Conservation (phyloP, 2,113 vertebrate genomes). For the Channa maculata region DNA sequence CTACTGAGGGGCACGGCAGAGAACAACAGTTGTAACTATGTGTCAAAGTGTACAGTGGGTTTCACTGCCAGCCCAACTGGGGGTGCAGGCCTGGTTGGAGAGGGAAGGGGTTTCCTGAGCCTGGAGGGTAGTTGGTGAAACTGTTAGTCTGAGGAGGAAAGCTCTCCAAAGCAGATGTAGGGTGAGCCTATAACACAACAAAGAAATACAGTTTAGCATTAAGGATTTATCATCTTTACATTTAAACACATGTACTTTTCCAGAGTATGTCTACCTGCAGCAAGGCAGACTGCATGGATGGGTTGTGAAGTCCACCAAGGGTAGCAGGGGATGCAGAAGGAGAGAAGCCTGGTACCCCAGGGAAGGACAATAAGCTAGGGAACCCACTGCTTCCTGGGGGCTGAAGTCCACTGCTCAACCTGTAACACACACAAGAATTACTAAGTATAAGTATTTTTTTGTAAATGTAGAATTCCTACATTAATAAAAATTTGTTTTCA, state of each 20-base stretch:
- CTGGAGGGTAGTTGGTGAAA: slow-evolving; percentile 89
- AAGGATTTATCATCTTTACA: not conserved
- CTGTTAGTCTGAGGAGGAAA: slow-evolving; percentile 91
- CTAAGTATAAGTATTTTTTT: too few relatives aligned
- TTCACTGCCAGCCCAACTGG: slow-evolving; percentile 95
- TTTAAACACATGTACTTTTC: not conserved
- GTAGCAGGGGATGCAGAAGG: slow-evolving; percentile 87
- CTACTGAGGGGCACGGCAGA: not conserved
- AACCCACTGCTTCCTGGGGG: slow-evolving; percentile 90
- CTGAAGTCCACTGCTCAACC: slow-evolving; percentile 89
- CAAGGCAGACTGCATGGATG: slow-evolving; percentile 89
- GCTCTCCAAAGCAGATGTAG: slow-evolving; percentile 90
- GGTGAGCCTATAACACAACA: slow-evolving; percentile 85
- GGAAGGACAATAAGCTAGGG: slow-evolving; percentile 92
- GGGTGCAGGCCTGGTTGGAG: slow-evolving; percentile 92
- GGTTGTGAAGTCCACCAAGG: slow-evolving; percentile 91
- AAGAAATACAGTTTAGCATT: not conserved
- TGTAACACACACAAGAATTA: slow-evolving; percentile 63
- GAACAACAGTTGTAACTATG: not conserved
- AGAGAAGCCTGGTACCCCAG: slow-evolving; percentile 92
- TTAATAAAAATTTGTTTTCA: too few relatives aligned
- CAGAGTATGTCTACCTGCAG: slow-evolving; percentile 86
- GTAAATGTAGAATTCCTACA: too few relatives aligned
- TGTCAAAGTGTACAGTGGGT: slow-evolving; percentile 8
- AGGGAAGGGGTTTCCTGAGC: slow-evolving; percentile 91